These are phyloP conservation scores for Meliscaeva auricollis DNA, from an alignment of 2,888 invertebrate genomes.

Conservation along the genomic window DNA sequence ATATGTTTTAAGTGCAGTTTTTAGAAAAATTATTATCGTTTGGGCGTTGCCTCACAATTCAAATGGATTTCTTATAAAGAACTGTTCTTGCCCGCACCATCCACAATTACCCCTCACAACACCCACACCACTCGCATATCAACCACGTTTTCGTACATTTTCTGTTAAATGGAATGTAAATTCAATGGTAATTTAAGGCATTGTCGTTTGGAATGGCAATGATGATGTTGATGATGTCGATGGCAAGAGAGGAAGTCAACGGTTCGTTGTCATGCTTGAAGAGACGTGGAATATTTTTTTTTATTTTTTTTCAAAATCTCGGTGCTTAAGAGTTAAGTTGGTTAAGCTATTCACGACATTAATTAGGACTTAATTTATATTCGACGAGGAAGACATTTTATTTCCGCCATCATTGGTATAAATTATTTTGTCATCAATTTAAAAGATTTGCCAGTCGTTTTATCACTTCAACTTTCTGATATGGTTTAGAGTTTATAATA, in stretches of 20 bases:
- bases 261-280: no score
- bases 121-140: not conserved
- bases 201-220: conserved; percentile 4
- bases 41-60: not conserved
- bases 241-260: not conserved
- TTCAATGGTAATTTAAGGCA: conserved; percentile 62
- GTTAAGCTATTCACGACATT: conserved; percentile 18
- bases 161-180: conserved; percentile 67
- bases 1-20: conserved; percentile 16
- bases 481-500: not conserved
- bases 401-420: not conserved
- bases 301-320: not conserved
- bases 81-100: not conserved
- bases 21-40: conserved; percentile 9
- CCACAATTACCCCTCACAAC: not conserved
- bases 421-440: conserved; percentile 14
- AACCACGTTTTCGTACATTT: conserved; percentile 9
- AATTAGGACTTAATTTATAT: conserved; percentile 23
- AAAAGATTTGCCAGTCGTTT: not conserved
- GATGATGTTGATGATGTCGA: not conserved
- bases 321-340: conserved; percentile 14
- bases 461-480: not conserved
- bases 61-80: conserved; percentile 14
- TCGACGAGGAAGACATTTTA: not conserved
- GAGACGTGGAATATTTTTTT: no score